Evolutionary conservation across 2,888 invertebrate species (phyloP).

Genomic region (Pycnomerus fuliginosus): DNA sequence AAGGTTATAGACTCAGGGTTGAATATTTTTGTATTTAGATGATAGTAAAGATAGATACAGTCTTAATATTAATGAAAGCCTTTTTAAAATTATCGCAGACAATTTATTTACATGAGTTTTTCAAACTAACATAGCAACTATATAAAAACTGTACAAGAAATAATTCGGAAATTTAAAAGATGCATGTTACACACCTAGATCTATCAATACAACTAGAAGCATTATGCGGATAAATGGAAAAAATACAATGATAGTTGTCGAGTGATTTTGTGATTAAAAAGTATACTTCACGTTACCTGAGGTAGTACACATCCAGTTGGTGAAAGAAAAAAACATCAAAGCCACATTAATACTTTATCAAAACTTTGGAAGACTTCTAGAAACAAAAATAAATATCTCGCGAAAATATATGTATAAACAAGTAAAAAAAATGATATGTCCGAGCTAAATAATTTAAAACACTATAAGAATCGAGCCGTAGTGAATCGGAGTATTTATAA

Average conservation of each 20-base stretch:
- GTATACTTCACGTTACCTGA: constrained; percentile 41
- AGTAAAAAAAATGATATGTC: constrained; percentile 20
- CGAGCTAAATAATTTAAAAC: constrained; percentile 18
- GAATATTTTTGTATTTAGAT: too few species aligned
- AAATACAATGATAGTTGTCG: constrained; percentile 21
- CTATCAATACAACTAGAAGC: constrained; percentile 29
- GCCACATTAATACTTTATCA: constrained; percentile 15
- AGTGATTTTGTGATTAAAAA: constrained; percentile 38
- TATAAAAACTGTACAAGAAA: constrained; percentile 20
- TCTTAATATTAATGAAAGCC: too few species aligned
- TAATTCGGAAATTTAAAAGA: neutral
- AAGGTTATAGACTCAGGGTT: too few species aligned
- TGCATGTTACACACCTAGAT: neutral
- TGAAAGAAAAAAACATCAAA: constrained; percentile 9
- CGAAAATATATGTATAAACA: constrained; percentile 18
- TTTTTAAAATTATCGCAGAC: constrained; percentile 22
- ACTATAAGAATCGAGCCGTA: constrained; percentile 14
- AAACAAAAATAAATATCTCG: constrained; percentile 17
- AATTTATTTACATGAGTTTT: constrained; percentile 21
- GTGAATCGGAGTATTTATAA: constrained; percentile 22
- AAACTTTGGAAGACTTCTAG: constrained; percentile 26
- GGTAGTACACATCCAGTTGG: constrained; percentile 35
- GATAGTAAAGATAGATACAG: too few species aligned
- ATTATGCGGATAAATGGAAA: constrained; percentile 21
- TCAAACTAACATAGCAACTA: constrained; percentile 14